Conservation (phyloP, 2,113 vertebrate genomes). For the Crotalus horridus region DNA sequence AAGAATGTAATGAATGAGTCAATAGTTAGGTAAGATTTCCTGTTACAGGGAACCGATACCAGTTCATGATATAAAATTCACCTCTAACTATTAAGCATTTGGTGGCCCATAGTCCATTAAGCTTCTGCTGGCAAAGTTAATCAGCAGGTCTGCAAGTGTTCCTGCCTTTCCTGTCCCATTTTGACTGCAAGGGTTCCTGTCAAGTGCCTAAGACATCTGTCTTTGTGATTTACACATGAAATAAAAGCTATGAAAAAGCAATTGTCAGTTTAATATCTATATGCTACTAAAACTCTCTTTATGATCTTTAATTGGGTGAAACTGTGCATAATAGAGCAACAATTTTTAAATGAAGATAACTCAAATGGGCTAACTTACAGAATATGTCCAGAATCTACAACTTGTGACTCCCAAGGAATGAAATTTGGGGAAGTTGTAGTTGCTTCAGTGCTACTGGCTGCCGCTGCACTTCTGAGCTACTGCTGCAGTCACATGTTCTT, state of each 20-base stretch:
- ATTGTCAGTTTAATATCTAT: not conserved
- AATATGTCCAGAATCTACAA: not conserved
- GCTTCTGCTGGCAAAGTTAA: not conserved
- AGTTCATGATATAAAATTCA: not conserved
- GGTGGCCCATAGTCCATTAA: not conserved
- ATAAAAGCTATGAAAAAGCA: not conserved
- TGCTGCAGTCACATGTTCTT: not conserved
- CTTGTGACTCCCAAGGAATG: not conserved
- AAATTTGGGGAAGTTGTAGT: not conserved
- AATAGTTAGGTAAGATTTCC: not conserved
- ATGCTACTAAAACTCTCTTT: not conserved
- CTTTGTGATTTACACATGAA: rapidly evolving
- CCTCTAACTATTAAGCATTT: not conserved
- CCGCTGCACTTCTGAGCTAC: not conserved
- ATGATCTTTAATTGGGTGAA: not conserved
- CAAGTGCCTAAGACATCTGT: not conserved
- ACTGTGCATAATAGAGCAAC: not conserved
- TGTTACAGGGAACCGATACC: not conserved
- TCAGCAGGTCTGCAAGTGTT: not conserved
- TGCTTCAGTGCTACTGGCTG: not conserved
- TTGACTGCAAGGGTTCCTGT: not conserved
- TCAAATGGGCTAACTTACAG: not conserved
- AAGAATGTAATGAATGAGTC: not conserved
- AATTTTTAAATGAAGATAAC: not conserved
- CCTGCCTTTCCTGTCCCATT: not conserved